Evolutionary conservation across 2,797 vertebrate genomes (phyloP).

Genomic region (Nasua narica): DNA sequence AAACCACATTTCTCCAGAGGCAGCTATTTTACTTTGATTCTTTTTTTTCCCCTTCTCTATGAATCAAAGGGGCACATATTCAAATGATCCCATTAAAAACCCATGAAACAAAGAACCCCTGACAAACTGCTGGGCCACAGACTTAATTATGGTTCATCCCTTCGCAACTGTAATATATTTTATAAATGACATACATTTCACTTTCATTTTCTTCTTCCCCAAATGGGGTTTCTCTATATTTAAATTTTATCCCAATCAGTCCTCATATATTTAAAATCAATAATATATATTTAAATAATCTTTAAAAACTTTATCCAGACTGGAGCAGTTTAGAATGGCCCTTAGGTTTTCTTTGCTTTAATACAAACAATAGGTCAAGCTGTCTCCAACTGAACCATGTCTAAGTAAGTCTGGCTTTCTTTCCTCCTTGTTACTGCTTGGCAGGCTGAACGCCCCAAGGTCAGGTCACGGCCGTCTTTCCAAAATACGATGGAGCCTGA

Average conservation of each 20-base stretch:
- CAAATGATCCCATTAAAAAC: neutral
- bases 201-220: neutral
- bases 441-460: neutral
- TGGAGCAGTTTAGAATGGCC: neutral
- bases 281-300: neutral
- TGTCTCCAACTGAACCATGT: constrained; percentile 42
- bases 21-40: neutral
- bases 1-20: neutral
- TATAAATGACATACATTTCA: neutral
- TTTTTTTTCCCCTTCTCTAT: neutral
- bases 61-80: neutral
- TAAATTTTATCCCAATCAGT: neutral
- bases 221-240: neutral
- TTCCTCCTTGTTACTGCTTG: constrained; percentile 49
- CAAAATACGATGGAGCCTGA: constrained; percentile 17
- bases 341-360: constrained; percentile 26
- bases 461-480: constrained; percentile 46
- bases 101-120: neutral
- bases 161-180: neutral
- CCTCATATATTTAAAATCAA: neutral
- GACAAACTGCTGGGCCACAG: neutral
- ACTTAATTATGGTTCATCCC: neutral
- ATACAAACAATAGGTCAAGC: constrained; percentile 50
- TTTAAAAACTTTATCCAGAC: neutral
- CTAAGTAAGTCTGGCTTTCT: constrained; percentile 48